Percentiles rank a stretch among this genome's conserved stretches.
Conservation (phyloP, 2,888 invertebrate genomes). For the Drosophila nigricruria region DNA sequence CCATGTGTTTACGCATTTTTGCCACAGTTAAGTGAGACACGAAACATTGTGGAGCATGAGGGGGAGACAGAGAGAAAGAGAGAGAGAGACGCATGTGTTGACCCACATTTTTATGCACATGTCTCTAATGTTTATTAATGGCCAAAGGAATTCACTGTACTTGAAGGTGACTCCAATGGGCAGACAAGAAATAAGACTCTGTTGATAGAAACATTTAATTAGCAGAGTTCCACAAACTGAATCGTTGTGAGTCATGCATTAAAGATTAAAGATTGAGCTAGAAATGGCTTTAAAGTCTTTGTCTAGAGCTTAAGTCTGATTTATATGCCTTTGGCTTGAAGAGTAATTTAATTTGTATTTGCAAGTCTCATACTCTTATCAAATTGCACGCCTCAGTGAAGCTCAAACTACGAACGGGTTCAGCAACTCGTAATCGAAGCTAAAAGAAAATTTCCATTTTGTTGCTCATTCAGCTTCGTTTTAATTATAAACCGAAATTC, state of each 20-base stretch:
- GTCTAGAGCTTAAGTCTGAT: neutral
- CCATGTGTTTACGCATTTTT: slow-evolving; percentile 61
- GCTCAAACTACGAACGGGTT: slow-evolving; percentile 58
- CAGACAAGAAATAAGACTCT: neutral
- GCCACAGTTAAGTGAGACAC: slow-evolving; percentile 55
- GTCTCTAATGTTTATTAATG: slow-evolving; percentile 74
- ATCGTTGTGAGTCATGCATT: slow-evolving; percentile 26
- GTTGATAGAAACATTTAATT: slow-evolving; percentile 72
- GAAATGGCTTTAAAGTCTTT: slow-evolving; percentile 13
- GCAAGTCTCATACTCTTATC: neutral
- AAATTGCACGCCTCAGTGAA: slow-evolving; percentile 57
- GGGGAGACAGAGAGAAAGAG: neutral
- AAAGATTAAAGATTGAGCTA: slow-evolving; percentile 8
- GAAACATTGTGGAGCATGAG: neutral
- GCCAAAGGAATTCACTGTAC: slow-evolving; percentile 21
- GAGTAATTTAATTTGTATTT: slow-evolving; percentile 39
- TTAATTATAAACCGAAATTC: slow-evolving; percentile 80
- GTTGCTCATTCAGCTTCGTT: slow-evolving; percentile 80
- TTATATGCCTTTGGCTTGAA: neutral
- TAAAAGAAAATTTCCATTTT: slow-evolving; percentile 69
- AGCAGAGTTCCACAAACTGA: slow-evolving; percentile 42
- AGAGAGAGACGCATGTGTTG: slow-evolving; percentile 44
- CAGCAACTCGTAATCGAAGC: slow-evolving; percentile 68
- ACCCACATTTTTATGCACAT: slow-evolving; percentile 71
- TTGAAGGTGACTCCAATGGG: slow-evolving; percentile 42